phyloP scores from a whole-genome alignment of 2,888 invertebrate species.

The Melangyna quadrimaculata region DNA sequence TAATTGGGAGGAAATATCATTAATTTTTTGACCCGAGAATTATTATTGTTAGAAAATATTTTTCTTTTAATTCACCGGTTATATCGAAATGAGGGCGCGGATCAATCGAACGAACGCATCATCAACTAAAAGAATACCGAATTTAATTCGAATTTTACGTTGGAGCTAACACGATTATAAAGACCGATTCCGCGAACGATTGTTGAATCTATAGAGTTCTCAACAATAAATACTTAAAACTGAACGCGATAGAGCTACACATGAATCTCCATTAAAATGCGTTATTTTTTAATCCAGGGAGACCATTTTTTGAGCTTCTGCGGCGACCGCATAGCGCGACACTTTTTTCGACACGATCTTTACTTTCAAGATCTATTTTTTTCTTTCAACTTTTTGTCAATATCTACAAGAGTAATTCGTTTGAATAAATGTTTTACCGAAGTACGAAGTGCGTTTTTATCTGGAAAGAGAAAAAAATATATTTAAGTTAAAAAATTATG shows the following conservation, averaged over 20 bases:
- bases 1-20: conserved; percentile 18
- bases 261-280: conserved; percentile 47
- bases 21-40: conserved; percentile 26
- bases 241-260: conserved; percentile 1
- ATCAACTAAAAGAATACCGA: conserved; percentile 37
- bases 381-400: neutral
- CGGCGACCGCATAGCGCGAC: conserved; percentile 66
- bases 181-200: neutral
- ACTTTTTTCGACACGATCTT: conserved; percentile 57
- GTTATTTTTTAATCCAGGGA: conserved; percentile 27
- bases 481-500: no score
- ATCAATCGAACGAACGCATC: conserved; percentile 7
- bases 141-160: conserved; percentile 38
- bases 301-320: conserved; percentile 57
- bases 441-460: conserved; percentile 42
- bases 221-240: conserved; percentile 2
- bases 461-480: conserved; percentile 53
- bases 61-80: conserved; percentile 17
- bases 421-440: conserved; percentile 52
- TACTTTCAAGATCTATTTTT: conserved; percentile 19
- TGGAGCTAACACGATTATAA: neutral
- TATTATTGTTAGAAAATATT: conserved; percentile 37
- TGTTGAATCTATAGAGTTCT: conserved; percentile 20
- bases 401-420: neutral
- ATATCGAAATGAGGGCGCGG: neutral